phyloP scores from a whole-genome alignment of 2,888 invertebrate genomes.

The Unio delphinus region DNA sequence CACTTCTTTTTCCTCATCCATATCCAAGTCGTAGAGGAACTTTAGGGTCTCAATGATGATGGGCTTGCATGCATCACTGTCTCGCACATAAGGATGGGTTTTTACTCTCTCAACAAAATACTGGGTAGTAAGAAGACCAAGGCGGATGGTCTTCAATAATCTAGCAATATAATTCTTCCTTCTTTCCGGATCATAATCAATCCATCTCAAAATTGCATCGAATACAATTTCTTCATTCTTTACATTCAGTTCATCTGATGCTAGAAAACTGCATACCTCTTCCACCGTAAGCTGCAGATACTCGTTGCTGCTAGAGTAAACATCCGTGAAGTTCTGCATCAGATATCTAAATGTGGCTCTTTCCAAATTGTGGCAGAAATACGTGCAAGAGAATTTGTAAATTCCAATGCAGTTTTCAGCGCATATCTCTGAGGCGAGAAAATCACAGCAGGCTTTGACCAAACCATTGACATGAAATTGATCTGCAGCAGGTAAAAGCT shows the following conservation, averaged over 20 bases:
- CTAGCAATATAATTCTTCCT: constrained; percentile 84
- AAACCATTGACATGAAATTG: constrained; percentile 89
- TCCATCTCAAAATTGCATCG: constrained; percentile 81
- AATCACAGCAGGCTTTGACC: constrained; percentile 85
- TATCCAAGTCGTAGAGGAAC: constrained; percentile 92
- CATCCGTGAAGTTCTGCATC: constrained; percentile 73
- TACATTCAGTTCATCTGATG: constrained; percentile 68
- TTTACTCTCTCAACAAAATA: constrained; percentile 86
- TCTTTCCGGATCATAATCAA: constrained; percentile 81
- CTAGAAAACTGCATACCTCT: constrained; percentile 53
- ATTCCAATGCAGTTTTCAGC: constrained; percentile 88
- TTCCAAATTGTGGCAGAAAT: constrained; percentile 83
- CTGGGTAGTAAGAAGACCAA: constrained; percentile 84
- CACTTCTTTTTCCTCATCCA: constrained; percentile 82
- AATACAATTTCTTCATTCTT: constrained; percentile 69
- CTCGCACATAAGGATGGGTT: constrained; percentile 87
- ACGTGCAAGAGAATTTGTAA: constrained; percentile 85
- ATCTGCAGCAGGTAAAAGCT: constrained; percentile 84
- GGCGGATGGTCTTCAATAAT: constrained; percentile 63
- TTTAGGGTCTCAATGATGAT: constrained; percentile 92
- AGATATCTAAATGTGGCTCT: constrained; percentile 80
- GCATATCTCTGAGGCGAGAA: constrained; percentile 79
- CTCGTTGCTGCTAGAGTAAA: constrained; percentile 58
- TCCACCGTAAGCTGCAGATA: constrained; percentile 74
- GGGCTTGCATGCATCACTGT: constrained; percentile 83